These are phyloP conservation scores for Meloidogyne floridensis DNA, from an alignment of 1,140 invertebrate genomes.

Conservation along the genomic window DNA sequence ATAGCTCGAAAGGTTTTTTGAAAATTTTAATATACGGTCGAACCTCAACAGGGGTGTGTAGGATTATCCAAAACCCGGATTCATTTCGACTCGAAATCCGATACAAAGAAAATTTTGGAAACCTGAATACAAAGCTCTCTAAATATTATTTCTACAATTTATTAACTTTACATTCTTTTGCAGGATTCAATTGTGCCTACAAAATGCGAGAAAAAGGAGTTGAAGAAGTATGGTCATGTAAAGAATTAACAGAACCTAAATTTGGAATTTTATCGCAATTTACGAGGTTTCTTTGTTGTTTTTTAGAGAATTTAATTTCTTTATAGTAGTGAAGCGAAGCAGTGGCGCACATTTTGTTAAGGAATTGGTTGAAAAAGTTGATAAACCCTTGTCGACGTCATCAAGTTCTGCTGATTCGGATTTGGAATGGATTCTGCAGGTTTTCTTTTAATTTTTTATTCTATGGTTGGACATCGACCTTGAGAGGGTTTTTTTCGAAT, in stretches of 20 bases:
- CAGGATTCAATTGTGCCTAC: no score
- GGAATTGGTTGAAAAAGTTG: constrained; percentile 53
- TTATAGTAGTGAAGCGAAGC: constrained; percentile 44
- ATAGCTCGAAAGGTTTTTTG: no score
- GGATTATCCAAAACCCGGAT: no score
- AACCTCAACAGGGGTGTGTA: no score
- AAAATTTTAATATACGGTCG: no score
- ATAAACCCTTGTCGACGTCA: constrained; percentile 29
- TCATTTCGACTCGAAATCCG: no score
- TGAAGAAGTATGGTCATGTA: constrained; percentile 11
- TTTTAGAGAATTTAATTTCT: neutral
- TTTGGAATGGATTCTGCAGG: constrained; percentile 55
- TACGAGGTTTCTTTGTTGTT: constrained; percentile 9
- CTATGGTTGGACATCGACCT: neutral
- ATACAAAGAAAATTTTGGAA: no score
- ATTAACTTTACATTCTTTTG: no score
- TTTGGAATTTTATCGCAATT: constrained; percentile 24
- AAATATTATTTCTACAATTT: no score
- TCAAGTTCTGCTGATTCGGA: constrained; percentile 35
- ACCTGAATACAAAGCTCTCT: no score
- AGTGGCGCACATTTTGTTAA: constrained; percentile 45
- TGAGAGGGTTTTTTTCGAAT: no score
- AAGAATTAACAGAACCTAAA: constrained; percentile 19
- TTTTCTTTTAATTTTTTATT: constrained; percentile 14
- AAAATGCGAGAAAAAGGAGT: constrained; percentile 4